Evolutionary conservation across 2,113 vertebrate species (phyloP).

Genomic region (Phalacrocorax pelagicus): DNA sequence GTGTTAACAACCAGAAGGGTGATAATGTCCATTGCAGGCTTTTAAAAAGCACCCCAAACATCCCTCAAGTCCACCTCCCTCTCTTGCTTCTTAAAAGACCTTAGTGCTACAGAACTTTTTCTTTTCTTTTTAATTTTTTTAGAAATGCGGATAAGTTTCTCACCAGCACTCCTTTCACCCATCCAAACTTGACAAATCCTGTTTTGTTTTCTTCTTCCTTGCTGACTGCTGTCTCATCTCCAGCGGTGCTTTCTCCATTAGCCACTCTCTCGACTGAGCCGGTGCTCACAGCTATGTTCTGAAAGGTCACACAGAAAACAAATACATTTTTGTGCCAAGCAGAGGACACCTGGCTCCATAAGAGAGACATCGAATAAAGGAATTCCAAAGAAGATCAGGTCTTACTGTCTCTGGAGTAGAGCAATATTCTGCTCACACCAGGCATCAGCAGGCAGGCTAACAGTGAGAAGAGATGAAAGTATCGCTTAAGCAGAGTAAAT

Average conservation of each 20-base stretch:
- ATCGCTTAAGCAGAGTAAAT: neutral
- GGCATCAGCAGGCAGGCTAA: neutral
- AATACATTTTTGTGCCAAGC: neutral
- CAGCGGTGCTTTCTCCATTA: conserved; percentile 76
- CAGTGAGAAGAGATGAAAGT: neutral
- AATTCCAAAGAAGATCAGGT: neutral
- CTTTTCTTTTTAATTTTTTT: neutral
- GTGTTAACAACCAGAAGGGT: neutral
- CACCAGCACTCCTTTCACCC: conserved; percentile 98
- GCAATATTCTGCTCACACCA: neutral
- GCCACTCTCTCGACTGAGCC: conserved; percentile 75
- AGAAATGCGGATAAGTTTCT: conserved; percentile 53
- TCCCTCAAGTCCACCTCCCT: neutral
- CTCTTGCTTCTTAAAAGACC: neutral
- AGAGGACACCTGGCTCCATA: neutral
- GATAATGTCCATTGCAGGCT: neutral
- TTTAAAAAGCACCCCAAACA: neutral
- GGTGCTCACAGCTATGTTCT: conserved; percentile 81
- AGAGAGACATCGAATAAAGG: neutral
- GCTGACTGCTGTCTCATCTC: conserved; percentile 78
- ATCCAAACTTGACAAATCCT: conserved; percentile 91
- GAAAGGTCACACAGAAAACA: conserved; percentile 25
- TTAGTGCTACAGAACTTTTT: neutral
- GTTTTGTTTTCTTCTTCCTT: conserved; percentile 70
- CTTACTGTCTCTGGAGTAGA: neutral